These are phyloP conservation scores for Anableps anableps DNA, from an alignment of 2,797 vertebrate genomes.

Conservation along the genomic window DNA sequence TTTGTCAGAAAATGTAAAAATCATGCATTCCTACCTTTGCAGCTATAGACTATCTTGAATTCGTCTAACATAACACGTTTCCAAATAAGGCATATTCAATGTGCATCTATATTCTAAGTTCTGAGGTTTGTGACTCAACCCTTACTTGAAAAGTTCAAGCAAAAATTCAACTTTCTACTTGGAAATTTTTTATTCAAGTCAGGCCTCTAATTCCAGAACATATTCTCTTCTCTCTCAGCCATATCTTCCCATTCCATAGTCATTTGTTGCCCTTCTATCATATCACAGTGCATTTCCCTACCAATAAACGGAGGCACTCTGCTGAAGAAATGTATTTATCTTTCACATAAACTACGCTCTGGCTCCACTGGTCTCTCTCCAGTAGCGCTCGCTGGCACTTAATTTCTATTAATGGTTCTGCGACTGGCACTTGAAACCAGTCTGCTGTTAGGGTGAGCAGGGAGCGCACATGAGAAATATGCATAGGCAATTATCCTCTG, in stretches of 20 bases:
- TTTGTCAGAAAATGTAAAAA: too few species aligned
- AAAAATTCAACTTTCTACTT: constrained; percentile 26
- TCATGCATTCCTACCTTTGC: too few species aligned
- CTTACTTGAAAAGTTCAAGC: constrained; percentile 24
- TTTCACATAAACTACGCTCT: constrained; percentile 82
- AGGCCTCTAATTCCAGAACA: constrained; percentile 66
- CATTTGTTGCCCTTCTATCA: constrained; percentile 81
- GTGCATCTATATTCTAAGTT: not conserved
- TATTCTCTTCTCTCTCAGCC: constrained; percentile 62
- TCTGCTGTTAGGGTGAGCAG: constrained; percentile 58
- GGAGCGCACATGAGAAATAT: constrained; percentile 78
- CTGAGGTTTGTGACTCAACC: constrained; percentile 12
- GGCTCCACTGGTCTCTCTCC: constrained; percentile 77
- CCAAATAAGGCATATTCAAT: too few species aligned
- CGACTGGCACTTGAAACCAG: constrained; percentile 79
- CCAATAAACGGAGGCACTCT: constrained; percentile 84
- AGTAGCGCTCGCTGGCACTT: constrained; percentile 80
- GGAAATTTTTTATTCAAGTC: constrained; percentile 67
- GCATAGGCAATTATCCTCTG: constrained; percentile 79
- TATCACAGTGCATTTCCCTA: constrained; percentile 82
- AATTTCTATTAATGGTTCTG: constrained; percentile 87
- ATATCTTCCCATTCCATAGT: constrained; percentile 75
- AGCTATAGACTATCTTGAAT: not conserved
- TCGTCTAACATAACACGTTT: too few species aligned
- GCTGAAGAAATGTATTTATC: constrained; percentile 85